Conservation (phyloP, 2,797 vertebrate genomes). For the Aeoliscus strigatus region DNA sequence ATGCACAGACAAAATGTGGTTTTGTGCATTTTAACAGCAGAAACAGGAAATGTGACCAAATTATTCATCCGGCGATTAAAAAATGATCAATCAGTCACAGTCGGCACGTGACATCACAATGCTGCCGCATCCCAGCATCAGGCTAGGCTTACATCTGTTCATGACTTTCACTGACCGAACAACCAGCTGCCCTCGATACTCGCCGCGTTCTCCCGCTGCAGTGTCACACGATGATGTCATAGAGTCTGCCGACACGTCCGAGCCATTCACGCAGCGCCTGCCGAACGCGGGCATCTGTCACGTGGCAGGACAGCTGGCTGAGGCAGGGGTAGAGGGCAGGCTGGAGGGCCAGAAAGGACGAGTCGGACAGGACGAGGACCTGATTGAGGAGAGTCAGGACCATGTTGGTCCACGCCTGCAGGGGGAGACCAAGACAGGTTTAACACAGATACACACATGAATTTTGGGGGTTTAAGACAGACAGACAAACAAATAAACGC, state of each 20-base stretch:
- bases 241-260: constrained; percentile 88
- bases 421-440: neutral
- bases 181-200: neutral
- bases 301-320: constrained; percentile 94
- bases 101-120: too few relatives aligned
- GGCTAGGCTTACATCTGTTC: neutral
- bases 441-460: neutral
- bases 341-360: constrained; percentile 88
- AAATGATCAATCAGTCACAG: too few relatives aligned
- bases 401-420: constrained; percentile 97
- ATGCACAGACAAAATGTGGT: too few relatives aligned
- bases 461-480: too few relatives aligned
- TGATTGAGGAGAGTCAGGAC: constrained; percentile 93
- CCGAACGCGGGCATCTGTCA: constrained; percentile 87
- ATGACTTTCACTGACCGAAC: constrained; percentile 4
- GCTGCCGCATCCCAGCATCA: too few relatives aligned
- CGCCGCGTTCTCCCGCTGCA: neutral
- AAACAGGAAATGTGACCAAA: too few relatives aligned
- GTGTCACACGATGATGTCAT: constrained; percentile 64
- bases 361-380: constrained; percentile 87
- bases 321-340: constrained; percentile 92
- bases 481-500: too few relatives aligned
- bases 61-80: too few relatives aligned
- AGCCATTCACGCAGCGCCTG: constrained; percentile 95
- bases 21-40: too few relatives aligned